Conservation (phyloP, 35 echinoderm and acorn worm genomes). For the Eucidaris tribuloides region DNA sequence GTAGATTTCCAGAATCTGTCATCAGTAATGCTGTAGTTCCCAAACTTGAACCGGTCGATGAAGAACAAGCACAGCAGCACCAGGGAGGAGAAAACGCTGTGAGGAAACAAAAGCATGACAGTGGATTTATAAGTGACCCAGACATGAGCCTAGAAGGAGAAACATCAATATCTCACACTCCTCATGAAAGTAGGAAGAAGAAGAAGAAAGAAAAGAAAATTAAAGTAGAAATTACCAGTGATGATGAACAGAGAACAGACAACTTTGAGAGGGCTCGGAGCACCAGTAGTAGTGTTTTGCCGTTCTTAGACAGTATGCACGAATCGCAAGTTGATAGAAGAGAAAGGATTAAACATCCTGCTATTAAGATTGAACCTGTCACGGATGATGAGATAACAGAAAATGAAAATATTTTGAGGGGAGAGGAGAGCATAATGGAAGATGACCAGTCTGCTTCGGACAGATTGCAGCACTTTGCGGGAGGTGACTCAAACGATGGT, state of each 20-base stretch:
- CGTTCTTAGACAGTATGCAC: too few species aligned
- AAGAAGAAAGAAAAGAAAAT: constrained; percentile 24
- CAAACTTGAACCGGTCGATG: neutral
- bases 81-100: neutral
- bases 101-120: neutral
- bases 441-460: neutral
- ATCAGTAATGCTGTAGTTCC: neutral
- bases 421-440: neutral
- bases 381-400: neutral
- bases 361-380: too few species aligned
- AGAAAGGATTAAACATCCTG: too few species aligned
- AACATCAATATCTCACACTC: neutral
- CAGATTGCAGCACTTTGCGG: neutral
- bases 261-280: too few species aligned
- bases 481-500: neutral
- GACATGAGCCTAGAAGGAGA: neutral
- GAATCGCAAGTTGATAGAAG: too few species aligned
- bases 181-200: neutral
- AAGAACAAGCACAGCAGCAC: neutral
- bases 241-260: too few species aligned
- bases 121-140: neutral
- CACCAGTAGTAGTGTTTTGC: too few species aligned
- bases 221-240: neutral
- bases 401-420: neutral
- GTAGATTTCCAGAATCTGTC: neutral